These are phyloP conservation scores for Centropus bengalensis DNA, from an alignment of 2,113 vertebrate genomes.

Conservation along the genomic window DNA sequence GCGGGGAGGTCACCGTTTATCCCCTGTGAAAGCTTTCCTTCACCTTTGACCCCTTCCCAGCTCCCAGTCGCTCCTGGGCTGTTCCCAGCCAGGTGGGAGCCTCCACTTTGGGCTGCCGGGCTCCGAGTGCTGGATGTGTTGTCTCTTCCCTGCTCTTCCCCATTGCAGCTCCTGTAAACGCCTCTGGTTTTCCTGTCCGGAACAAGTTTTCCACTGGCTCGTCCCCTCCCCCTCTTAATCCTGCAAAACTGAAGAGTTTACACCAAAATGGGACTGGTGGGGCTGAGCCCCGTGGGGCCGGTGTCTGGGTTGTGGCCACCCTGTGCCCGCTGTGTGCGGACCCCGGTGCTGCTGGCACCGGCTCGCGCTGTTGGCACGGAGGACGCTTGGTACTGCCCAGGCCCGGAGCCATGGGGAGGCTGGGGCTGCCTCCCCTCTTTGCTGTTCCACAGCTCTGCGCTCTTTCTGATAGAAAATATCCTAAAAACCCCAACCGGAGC, in stretches of 20 bases:
- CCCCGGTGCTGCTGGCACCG: fast-evolving
- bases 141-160: not conserved
- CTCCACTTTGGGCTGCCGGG: not conserved
- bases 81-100: not conserved
- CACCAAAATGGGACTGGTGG: not conserved
- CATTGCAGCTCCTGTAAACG: not conserved
- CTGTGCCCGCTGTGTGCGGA: fast-evolving
- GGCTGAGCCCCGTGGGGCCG: fast-evolving
- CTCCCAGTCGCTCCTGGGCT: not conserved
- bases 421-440: not conserved
- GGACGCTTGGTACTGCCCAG: not conserved
- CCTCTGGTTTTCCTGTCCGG: conserved; percentile 56
- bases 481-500: not conserved
- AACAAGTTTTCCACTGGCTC: conserved; percentile 60
- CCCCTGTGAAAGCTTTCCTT: not conserved
- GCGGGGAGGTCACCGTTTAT: conserved; percentile 19
- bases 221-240: conserved; percentile 51
- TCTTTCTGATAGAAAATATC: not conserved
- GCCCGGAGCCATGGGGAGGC: fast-evolving
- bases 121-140: not conserved
- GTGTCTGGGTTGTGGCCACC: not conserved
- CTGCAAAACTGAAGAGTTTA: not conserved
- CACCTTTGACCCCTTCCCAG: not conserved
- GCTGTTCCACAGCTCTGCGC: fast-evolving
- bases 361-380: not conserved